Base-by-base conservation (phyloP, 1,140 invertebrate species). In the Tetramorium simillimum region DNA sequence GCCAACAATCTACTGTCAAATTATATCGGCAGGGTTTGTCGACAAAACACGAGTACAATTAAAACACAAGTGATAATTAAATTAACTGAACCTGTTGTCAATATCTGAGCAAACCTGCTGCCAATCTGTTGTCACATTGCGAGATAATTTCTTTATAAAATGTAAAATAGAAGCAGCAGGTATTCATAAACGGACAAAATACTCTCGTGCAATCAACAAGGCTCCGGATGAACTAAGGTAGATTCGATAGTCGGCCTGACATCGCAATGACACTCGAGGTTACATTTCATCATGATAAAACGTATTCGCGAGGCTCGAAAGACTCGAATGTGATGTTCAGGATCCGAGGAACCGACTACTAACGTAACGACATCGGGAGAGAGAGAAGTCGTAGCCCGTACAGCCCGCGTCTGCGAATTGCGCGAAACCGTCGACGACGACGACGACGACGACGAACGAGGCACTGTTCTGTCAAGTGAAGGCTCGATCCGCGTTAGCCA, bases 391-490 rank as follows among this genome's bases (percentile, higher is more conserved):
- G n/a, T 12, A 63, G n/a, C 3, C 33, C 16, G 14, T 14, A 5
- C 5, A 10, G 2, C 10, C 10, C 63, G 43, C 18, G 63, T 14
- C 43, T n/a, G 28, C 18, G 43, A n/a, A 65, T 37, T 10, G 14
- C 37, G n/a, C 18, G 21, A 69, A 69, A 69, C 4, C 37, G 7
- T 24, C n/a, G 58, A 16, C 16, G 12, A 24, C 14, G 33, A 49
- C 14, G n/a, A n/a, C n/a, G n/a, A n/a, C n/a, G 58, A 16, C 16
- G 12, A 24, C 14, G 33, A 49, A n/a, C 14, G 18, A 49, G 16
- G 6, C 51, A 51, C 14, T n/a, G 46, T 37, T 33, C 67, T 56
- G 77, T 81, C 77, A 69, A 80, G 37, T 28, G 9, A 7, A 60
- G 58, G 58, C 40, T 24, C 2, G 16, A 80, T 12, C 14, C 18